Evolutionary conservation across 1,140 invertebrate species (phyloP).

Genomic region (Drosophila biarmipes): DNA sequence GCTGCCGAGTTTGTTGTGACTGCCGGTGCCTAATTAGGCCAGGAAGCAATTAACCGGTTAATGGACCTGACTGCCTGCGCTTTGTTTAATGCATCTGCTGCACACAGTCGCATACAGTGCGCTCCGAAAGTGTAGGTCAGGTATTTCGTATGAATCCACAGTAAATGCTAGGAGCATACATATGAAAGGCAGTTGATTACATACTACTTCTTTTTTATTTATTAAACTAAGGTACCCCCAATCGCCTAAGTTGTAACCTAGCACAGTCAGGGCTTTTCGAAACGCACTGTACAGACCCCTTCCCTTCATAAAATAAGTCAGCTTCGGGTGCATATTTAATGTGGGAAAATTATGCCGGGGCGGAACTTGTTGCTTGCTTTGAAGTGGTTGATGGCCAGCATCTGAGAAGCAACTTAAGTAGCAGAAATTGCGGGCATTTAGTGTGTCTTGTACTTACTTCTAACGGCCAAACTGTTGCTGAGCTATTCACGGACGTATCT

Average conservation of each 20-base stretch:
- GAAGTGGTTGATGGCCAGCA: slow-evolving; percentile 49
- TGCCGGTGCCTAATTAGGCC: slow-evolving; percentile 66
- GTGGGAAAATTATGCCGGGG: slow-evolving; percentile 67
- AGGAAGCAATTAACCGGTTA: slow-evolving; percentile 76
- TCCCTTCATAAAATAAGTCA: slow-evolving; percentile 22
- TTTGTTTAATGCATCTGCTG: slow-evolving; percentile 45
- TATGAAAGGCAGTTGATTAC: too few relatives aligned
- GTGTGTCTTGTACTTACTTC: slow-evolving; percentile 53
- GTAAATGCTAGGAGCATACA: background rate
- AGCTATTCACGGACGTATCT: slow-evolving; percentile 22
- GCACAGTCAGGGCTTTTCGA: background rate
- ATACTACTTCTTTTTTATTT: background rate
- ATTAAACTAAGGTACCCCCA: too few relatives aligned
- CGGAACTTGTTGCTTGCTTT: slow-evolving; percentile 56
- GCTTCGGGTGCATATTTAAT: slow-evolving; percentile 66
- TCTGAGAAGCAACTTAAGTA: slow-evolving; percentile 17
- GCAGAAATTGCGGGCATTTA: slow-evolving; percentile 25
- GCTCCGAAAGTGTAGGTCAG: background rate
- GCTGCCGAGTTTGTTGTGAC: slow-evolving; percentile 22
- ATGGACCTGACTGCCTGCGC: slow-evolving; percentile 48
- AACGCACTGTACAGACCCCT: slow-evolving; percentile 13
- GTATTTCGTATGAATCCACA: background rate
- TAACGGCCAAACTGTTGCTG: slow-evolving; percentile 50
- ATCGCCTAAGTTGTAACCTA: background rate
- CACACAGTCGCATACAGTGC: slow-evolving; percentile 7